Evolutionary conservation across 2,797 vertebrate species (phyloP).

Genomic region (Smutsia gigantea): DNA sequence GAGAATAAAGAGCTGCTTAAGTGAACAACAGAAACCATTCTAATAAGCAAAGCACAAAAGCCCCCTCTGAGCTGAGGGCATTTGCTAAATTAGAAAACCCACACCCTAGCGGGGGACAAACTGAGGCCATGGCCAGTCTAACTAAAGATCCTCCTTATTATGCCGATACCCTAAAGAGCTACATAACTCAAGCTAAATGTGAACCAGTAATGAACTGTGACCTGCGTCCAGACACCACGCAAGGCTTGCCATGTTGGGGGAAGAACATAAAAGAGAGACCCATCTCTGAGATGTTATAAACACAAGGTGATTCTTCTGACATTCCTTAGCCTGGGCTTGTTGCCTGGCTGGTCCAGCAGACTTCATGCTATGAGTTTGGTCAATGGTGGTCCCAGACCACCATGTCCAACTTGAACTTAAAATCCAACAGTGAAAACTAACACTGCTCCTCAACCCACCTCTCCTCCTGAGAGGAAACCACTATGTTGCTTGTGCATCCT

Average conservation of each 20-base stretch:
- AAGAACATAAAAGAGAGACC: no score
- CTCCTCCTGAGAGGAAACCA: not conserved
- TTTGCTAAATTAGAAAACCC: not conserved
- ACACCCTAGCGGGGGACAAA: not conserved
- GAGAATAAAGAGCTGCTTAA: not conserved
- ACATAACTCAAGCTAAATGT: not conserved
- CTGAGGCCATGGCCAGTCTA: not conserved
- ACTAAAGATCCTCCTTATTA: not conserved
- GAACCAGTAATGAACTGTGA: not conserved
- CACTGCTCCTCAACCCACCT: not conserved
- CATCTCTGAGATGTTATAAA: not conserved
- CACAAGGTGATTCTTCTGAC: not conserved
- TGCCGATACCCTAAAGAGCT: not conserved
- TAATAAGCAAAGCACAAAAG: not conserved
- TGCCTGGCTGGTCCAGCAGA: not conserved
- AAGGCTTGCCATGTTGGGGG: no score
- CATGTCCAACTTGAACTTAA: not conserved
- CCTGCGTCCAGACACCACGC: not conserved
- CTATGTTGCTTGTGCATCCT: not conserved
- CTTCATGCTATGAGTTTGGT: not conserved
- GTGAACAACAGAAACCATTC: not conserved
- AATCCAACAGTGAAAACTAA: not conserved
- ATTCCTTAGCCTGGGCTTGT: not conserved
- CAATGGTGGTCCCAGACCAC: not conserved
- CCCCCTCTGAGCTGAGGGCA: not conserved